These are phyloP conservation scores for Melieria crassipennis DNA, from an alignment of 2,888 invertebrate genomes.

Conservation along the genomic window DNA sequence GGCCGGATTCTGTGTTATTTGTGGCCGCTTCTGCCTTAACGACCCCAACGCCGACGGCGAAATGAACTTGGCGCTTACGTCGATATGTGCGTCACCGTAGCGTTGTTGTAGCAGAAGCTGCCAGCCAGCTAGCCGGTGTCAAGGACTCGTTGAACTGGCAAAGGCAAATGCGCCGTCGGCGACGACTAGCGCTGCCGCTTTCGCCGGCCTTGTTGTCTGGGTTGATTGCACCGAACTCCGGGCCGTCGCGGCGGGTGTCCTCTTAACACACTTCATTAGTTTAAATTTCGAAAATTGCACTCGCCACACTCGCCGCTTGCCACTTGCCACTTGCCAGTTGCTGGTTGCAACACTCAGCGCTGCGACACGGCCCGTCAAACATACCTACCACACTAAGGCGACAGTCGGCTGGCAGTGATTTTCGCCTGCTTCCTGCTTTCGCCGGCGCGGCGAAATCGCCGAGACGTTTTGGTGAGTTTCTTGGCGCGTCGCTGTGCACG, in stretches of 20 bases:
- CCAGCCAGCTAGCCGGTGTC: conserved; percentile 17
- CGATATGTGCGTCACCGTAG: neutral
- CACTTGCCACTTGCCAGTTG: neutral
- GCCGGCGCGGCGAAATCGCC: conserved; percentile 17
- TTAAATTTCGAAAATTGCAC: conserved; percentile 35
- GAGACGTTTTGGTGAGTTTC: neutral
- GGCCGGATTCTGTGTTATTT: neutral
- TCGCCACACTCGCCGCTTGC: neutral
- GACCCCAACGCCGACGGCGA: conserved; percentile 8
- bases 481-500: neutral
- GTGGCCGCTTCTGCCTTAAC: neutral
- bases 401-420: too few species aligned
- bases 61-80: neutral
- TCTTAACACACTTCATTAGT: conserved; percentile 64
- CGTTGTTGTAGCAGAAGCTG: neutral
- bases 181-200: neutral
- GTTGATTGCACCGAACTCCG: conserved; percentile 28
- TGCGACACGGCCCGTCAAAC: too few species aligned
- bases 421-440: neutral
- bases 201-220: conserved; percentile 18
- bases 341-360: too few species aligned
- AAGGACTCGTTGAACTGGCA: conserved; percentile 29
- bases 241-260: conserved; percentile 49
- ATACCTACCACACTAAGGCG: too few species aligned
- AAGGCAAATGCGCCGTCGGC: neutral